phyloP scores from a whole-genome alignment of 2,113 vertebrate species.

The Larimichthys crocea region DNA sequence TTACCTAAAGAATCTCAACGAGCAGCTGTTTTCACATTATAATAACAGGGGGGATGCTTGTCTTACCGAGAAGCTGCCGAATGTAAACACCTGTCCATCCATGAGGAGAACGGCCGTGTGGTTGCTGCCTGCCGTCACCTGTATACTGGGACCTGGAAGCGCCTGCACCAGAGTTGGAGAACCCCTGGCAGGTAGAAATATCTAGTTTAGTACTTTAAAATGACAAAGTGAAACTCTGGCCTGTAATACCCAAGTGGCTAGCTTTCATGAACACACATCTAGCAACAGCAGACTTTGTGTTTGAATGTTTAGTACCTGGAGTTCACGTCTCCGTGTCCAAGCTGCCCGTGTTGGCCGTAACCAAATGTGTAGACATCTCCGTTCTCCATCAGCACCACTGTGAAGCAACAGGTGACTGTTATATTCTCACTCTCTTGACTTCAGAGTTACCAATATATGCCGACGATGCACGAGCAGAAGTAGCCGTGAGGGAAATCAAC shows the following conservation, averaged over 20 bases:
- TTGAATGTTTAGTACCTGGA: conserved; percentile 86
- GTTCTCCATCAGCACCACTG: conserved; percentile 99
- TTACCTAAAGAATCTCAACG: too few relatives aligned
- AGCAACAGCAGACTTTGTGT: background rate
- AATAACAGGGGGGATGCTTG: background rate
- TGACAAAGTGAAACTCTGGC: background rate
- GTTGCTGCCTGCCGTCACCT: conserved; percentile 98
- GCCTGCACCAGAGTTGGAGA: conserved; percentile 96
- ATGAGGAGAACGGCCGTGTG: conserved; percentile 96
- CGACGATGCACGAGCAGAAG: background rate
- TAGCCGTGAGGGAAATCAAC: conserved; percentile 30
- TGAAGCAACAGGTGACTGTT: conserved; percentile 9
- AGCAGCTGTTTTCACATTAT: background rate
- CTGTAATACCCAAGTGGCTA: background rate
- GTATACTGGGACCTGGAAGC: conserved; percentile 92
- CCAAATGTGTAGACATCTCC: conserved; percentile 99
- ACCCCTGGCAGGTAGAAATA: conserved; percentile 83
- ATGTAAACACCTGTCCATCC: conserved; percentile 98
- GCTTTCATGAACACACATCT: background rate
- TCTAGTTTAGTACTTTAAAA: background rate
- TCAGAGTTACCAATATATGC: background rate
- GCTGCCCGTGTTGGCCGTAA: conserved; percentile 97
- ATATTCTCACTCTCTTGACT: background rate
- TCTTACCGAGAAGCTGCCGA: conserved; percentile 99
- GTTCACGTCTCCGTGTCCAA: conserved; percentile 98